phyloP scores from a whole-genome alignment of 2,888 invertebrate species.

The Frankliniella fusca region DNA sequence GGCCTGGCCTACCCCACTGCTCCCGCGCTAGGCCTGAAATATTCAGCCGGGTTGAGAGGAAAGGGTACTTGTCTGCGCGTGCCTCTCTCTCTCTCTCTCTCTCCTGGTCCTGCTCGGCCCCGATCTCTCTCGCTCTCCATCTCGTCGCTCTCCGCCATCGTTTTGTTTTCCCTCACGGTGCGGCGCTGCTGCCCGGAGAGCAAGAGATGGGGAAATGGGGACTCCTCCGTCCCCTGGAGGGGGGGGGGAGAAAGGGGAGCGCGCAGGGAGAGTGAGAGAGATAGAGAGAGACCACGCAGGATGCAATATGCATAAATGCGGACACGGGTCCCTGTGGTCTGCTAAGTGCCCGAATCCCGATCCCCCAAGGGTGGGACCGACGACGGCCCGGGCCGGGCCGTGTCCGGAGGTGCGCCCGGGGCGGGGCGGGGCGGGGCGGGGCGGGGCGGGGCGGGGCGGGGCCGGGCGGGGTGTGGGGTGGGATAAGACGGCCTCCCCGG shows the following conservation, averaged over 20 bases:
- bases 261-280: no score
- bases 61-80: not conserved
- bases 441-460: no score
- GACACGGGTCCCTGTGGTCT: not conserved
- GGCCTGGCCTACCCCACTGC: not conserved
- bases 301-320: constrained; percentile 10
- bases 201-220: no score
- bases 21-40: not conserved
- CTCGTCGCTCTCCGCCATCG: not conserved
- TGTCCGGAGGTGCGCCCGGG: no score
- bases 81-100: not conserved
- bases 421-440: no score
- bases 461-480: no score
- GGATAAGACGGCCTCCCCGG: no score
- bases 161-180: not conserved
- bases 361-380: not conserved
- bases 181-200: no score
- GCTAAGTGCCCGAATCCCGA: constrained; percentile 3
- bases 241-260: no score
- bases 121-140: not conserved
- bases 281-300: not conserved
- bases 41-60: not conserved
- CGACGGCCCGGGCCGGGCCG: no score
- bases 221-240: no score
- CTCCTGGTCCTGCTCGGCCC: not conserved